These are phyloP conservation scores for Acromyrmex echinatior DNA, from an alignment of 1,140 invertebrate species.

Conservation along the genomic window DNA sequence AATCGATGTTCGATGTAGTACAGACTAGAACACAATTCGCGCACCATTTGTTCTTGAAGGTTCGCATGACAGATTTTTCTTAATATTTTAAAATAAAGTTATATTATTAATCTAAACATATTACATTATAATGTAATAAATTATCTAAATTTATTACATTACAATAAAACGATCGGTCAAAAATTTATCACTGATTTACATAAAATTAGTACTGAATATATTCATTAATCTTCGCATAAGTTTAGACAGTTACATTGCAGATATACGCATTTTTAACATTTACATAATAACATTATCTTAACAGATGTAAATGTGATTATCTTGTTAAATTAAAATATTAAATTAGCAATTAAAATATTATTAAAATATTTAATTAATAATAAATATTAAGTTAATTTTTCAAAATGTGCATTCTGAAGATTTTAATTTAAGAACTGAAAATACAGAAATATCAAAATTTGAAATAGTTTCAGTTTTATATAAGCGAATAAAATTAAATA, in stretches of 20 bases:
- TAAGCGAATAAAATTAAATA: neutral
- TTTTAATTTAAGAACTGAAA: constrained; percentile 7
- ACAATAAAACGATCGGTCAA: constrained; percentile 17
- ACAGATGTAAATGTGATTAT: neutral
- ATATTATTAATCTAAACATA: constrained; percentile 35
- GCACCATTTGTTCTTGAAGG: neutral
- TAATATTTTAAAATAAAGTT: constrained; percentile 28
- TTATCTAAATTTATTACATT: neutral
- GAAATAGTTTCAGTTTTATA: neutral
- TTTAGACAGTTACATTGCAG: constrained; percentile 11
- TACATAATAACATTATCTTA: neutral
- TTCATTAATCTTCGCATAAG: constrained; percentile 10
- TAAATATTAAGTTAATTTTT: constrained; percentile 10
- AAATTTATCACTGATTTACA: constrained; percentile 16
- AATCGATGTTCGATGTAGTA: constrained; percentile 41
- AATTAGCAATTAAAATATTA: neutral
- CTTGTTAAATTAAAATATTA: neutral
- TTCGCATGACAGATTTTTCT: constrained; percentile 4
- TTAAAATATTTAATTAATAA: neutral
- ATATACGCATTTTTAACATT: constrained; percentile 1
- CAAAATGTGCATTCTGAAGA: neutral
- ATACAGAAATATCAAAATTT: neutral
- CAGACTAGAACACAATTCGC: constrained; percentile 31
- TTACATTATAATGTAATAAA: constrained; percentile 13
- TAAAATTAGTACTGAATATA: constrained; percentile 26